A percentile compares a stretch with the other conserved stretches of the same genome.
phyloP scores from a whole-genome alignment of 2,888 invertebrate genomes.

The Periphyllus acericola region DNA sequence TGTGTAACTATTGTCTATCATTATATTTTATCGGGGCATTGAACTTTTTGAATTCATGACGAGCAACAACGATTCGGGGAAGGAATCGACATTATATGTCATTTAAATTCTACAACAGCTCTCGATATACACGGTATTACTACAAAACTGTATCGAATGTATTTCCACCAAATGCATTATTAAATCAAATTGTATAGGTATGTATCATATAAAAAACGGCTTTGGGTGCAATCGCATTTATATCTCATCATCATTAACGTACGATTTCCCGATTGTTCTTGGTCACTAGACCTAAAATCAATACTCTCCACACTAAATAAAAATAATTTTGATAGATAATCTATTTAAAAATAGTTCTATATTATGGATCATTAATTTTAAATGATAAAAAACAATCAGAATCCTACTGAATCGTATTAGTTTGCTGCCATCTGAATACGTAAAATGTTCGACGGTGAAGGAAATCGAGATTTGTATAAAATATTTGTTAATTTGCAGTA shows the following conservation, averaged over 20 bases:
- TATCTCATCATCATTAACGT: background rate
- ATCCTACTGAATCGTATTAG: background rate
- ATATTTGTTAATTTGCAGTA: background rate
- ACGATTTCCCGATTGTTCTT: background rate
- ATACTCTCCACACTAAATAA: background rate
- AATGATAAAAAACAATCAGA: background rate
- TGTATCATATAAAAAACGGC: background rate
- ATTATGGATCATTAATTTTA: background rate
- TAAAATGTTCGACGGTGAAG: background rate
- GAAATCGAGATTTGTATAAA: background rate
- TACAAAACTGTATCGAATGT: background rate
- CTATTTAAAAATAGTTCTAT: background rate
- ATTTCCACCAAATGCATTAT: background rate
- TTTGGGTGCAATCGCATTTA: background rate
- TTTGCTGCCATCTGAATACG: background rate
- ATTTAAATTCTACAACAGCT: constrained; percentile 3
- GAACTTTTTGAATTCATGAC: background rate
- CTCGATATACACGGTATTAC: background rate
- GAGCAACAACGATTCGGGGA: background rate
- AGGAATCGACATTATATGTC: background rate
- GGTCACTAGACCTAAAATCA: background rate
- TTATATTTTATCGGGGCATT: background rate
- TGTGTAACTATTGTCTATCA: background rate
- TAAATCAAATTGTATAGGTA: background rate
- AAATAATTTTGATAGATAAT: background rate